phyloP scores from a whole-genome alignment of 1,140 invertebrate species.

The Drosophila auraria region DNA sequence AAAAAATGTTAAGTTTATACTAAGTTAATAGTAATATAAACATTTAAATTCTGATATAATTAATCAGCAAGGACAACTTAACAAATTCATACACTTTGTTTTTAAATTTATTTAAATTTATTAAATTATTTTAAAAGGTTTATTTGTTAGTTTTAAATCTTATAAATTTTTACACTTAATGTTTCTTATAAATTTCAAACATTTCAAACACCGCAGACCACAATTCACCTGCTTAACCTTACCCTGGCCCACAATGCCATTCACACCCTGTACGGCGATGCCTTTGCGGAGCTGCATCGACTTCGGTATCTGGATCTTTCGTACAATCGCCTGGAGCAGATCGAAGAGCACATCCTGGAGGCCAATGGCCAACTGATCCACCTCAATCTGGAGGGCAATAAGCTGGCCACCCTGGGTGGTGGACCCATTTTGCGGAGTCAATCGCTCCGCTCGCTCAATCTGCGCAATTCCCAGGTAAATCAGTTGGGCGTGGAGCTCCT shows the following conservation, averaged over 20 bases:
- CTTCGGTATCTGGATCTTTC: constrained; percentile 73
- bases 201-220: constrained; percentile 37
- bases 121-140: background rate
- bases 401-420: constrained; percentile 57
- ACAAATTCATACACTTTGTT: background rate
- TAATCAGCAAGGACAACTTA: background rate
- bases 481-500: constrained; percentile 55
- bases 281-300: constrained; percentile 59
- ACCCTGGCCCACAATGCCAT: constrained; percentile 76
- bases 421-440: constrained; percentile 59
- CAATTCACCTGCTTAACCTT: constrained; percentile 63
- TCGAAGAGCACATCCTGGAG: constrained; percentile 77
- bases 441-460: constrained; percentile 63
- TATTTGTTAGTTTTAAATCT: background rate
- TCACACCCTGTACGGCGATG: constrained; percentile 67
- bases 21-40: too few species aligned
- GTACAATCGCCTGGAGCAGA: constrained; percentile 76
- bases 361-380: constrained; percentile 54
- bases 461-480: constrained; percentile 76
- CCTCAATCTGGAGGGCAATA: constrained; percentile 78
- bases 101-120: too few species aligned
- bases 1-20: background rate
- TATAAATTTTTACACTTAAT: background rate
- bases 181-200: background rate
- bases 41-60: background rate